Conservation (phyloP, 2,113 vertebrate species). For the Dermatemys mawii region DNA sequence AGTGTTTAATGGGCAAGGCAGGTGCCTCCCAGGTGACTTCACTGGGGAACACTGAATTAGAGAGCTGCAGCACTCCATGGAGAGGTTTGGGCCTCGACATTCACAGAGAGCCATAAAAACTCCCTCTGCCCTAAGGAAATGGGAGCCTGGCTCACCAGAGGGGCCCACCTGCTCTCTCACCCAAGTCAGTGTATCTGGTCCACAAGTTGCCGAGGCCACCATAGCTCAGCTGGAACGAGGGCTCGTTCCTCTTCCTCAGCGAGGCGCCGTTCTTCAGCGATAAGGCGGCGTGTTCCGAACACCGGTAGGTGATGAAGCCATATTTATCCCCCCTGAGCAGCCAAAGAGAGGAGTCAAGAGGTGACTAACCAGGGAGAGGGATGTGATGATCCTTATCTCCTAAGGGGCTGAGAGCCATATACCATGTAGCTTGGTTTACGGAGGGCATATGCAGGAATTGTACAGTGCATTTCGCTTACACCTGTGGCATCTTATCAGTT, state of each 20-base stretch:
- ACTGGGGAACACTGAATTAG: background rate
- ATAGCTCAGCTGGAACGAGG: constrained; percentile 82
- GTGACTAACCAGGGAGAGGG: background rate
- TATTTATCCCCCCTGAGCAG: constrained; percentile 86
- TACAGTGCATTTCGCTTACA: background rate
- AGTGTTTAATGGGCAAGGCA: background rate
- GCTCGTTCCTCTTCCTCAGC: constrained; percentile 84
- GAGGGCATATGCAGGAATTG: rapidly evolving
- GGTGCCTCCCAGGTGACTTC: background rate
- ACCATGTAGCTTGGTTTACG: rapidly evolving
- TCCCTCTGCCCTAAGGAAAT: background rate
- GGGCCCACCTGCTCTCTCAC: constrained; percentile 75
- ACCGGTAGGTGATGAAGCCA: constrained; percentile 92
- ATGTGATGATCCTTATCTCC: rapidly evolving
- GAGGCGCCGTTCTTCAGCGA: constrained; percentile 79
- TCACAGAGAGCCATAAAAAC: background rate
- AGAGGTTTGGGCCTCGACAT: background rate
- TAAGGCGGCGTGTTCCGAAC: constrained; percentile 82
- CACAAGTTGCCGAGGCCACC: constrained; percentile 84
- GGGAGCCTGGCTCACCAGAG: background rate
- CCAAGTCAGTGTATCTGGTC: constrained; percentile 92
- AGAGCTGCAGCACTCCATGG: background rate
- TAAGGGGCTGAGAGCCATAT: rapidly evolving
- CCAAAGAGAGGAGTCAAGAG: background rate
- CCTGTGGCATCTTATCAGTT: rapidly evolving